Base-by-base conservation (phyloP, 2,888 invertebrate species). In the Thereva unica region DNA sequence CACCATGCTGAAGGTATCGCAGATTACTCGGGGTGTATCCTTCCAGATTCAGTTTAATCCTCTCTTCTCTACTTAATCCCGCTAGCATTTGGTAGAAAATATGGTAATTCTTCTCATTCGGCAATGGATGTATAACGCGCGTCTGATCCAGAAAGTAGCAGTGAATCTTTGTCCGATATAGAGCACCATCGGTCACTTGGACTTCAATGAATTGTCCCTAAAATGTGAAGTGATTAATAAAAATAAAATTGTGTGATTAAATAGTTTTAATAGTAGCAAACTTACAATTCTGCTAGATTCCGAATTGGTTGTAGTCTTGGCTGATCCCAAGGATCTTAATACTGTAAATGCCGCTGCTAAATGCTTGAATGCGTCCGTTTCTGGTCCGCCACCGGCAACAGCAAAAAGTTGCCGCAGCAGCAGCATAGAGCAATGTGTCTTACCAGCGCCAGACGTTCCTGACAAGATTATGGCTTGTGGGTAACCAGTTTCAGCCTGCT, bases 71-170 rank as follows among this genome's bases (percentile, higher is more conserved):
- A 50, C 90, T 88, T 37, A 97, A 85, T 0, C 97, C 96, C 12
- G 95, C 94, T 61, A 93, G 82, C 89, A 97, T 90, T 84, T 97
- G 95, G 83, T 97, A 97, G 83, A 97, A 97, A 75, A 97, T 95
- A 80, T 97, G 95, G 82, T 95, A 97, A 83, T 96, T 97, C 78
- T 94, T 93, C 82, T 96, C 96, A 76, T 89, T 89, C 10, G 90
- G 86, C 73, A 92, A 84, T 34, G 93, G 93, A 44, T 89, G 86
- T 72, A 95, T 93, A 64, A 96, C 95, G 70, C 96, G 87, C 57
- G 93, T 93, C 83, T 96, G 93, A 79, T 97, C 96, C 77, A 96
- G 84, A 81, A 96, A 95, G 82, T 95, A 95, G 81, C 95, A 95
- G 81, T 96, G 95, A 76, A 97, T 95, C 85, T 95, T 96, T 47